Evolutionary conservation across 2,888 invertebrate species (phyloP).

Genomic region (Sesia apiformis): DNA sequence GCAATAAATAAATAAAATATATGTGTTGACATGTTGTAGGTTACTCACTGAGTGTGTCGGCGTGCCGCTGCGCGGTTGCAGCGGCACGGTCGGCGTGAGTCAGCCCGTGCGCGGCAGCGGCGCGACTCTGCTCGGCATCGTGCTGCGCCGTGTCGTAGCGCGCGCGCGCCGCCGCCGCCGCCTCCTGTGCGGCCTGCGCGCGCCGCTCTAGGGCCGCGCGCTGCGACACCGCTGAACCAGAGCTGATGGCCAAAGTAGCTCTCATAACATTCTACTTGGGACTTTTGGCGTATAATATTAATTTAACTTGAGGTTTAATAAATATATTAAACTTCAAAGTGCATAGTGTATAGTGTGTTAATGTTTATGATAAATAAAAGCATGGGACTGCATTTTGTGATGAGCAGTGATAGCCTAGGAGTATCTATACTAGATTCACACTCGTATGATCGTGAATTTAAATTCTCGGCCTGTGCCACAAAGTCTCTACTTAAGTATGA

Average conservation of each 20-base stretch:
- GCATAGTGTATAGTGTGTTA: neutral
- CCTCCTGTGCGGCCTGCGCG: conserved; percentile 18
- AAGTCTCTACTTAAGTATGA: too few relatives aligned
- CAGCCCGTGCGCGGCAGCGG: conserved; percentile 18
- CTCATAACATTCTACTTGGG: too few relatives aligned
- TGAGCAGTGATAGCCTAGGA: too few relatives aligned
- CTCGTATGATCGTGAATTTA: too few relatives aligned
- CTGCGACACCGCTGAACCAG: conserved; percentile 24
- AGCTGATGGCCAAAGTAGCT: conserved; percentile 13
- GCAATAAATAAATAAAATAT: too few relatives aligned
- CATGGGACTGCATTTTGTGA: too few relatives aligned
- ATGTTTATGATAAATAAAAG: neutral
- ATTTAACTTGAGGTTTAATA: neutral
- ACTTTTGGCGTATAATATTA: neutral
- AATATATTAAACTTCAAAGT: neutral
- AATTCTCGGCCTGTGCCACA: too few relatives aligned
- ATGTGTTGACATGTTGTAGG: too few relatives aligned
- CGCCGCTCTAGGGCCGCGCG: conserved; percentile 25
- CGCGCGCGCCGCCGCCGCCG: conserved; percentile 29
- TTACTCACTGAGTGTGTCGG: conserved; percentile 24
- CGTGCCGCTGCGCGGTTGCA: conserved; percentile 14
- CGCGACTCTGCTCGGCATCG: conserved; percentile 46
- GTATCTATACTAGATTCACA: too few relatives aligned
- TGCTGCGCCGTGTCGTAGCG: conserved; percentile 48
- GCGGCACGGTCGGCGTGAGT: neutral